These are phyloP conservation scores for Tor tambroides DNA, from an alignment of 2,113 vertebrate species.

Conservation along the genomic window DNA sequence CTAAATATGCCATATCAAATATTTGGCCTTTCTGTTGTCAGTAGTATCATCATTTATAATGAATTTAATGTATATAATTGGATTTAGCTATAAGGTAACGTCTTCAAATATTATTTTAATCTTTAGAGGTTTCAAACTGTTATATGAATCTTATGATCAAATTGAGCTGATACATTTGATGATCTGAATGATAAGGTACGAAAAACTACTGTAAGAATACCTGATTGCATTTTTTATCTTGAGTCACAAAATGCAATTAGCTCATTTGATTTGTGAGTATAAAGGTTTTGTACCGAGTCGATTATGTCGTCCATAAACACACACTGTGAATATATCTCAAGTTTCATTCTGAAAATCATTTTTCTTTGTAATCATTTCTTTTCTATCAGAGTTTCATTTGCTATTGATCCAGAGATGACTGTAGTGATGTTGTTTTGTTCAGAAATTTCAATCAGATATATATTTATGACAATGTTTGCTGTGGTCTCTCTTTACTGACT, in stretches of 20 bases:
- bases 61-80: not conserved
- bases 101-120: not conserved
- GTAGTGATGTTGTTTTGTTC: constrained; percentile 33
- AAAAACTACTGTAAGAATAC: not conserved
- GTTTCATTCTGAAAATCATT: not conserved
- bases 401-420: not conserved
- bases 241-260: not conserved
- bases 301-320: not conserved
- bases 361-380: too few relatives aligned
- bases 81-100: not conserved
- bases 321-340: not conserved
- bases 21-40: not conserved
- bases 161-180: not conserved
- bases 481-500: not conserved
- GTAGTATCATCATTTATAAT: not conserved
- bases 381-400: constrained; percentile 8
- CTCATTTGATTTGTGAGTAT: not conserved
- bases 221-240: not conserved
- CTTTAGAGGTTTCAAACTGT: not conserved
- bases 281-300: not conserved
- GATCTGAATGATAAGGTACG: not conserved
- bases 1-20: not conserved
- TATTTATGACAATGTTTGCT: constrained; percentile 30
- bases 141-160: not conserved
- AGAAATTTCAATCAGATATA: constrained; percentile 56